phyloP scores from a whole-genome alignment of 2,113 vertebrate species.

The Zosterops hypoxanthus region DNA sequence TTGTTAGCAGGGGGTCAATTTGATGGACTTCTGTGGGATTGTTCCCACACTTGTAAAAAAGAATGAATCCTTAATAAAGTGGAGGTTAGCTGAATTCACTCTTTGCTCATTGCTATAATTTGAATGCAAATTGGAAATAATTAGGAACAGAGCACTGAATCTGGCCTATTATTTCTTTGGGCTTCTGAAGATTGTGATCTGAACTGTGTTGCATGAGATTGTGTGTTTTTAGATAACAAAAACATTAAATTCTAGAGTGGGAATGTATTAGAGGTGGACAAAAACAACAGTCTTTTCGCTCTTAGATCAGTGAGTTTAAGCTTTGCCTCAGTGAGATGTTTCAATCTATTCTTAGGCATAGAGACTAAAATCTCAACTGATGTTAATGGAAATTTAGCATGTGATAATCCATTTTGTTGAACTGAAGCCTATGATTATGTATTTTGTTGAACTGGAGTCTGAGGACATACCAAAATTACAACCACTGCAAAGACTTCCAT shows the following conservation, averaged over 20 bases:
- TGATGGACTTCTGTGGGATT: neutral
- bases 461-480: neutral
- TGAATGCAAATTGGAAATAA: neutral
- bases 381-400: neutral
- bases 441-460: neutral
- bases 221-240: neutral
- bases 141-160: neutral
- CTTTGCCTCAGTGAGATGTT: neutral
- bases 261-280: neutral
- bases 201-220: neutral
- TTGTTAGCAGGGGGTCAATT: neutral
- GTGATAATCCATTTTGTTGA: neutral
- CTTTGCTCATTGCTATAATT: neutral
- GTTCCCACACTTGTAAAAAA: neutral
- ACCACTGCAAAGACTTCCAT: neutral
- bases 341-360: neutral
- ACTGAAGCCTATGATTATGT: neutral
- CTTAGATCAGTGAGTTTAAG: neutral
- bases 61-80: neutral
- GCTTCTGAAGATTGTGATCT: neutral
- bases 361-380: neutral
- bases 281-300: neutral
- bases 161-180: neutral
- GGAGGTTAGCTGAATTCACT: neutral
- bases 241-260: neutral